Conservation (phyloP, 2,113 vertebrate genomes). For the Callithrix jacchus region DNA sequence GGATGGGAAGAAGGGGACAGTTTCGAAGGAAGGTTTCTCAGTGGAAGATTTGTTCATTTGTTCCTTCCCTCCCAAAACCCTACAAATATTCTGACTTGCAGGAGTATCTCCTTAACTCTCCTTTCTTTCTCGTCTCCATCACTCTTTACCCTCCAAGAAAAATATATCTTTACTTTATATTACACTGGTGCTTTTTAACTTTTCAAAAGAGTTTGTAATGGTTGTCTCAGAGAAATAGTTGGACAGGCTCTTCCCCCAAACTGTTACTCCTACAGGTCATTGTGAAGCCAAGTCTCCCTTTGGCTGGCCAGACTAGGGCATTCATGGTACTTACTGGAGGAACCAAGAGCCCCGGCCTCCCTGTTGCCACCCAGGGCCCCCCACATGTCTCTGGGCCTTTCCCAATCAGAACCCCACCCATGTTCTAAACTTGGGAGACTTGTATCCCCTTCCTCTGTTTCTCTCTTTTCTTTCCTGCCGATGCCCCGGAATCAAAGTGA, state of each 20-base stretch:
- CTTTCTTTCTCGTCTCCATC: not conserved
- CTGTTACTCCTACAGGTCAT: not conserved
- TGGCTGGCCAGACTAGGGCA: not conserved
- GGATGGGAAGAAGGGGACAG: not conserved
- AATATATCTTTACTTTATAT: not conserved
- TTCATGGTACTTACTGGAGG: not conserved
- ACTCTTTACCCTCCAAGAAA: not conserved
- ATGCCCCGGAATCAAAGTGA: fast-evolving
- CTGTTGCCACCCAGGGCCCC: not conserved
- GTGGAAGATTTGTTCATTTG: not conserved
- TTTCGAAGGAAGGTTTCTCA: not conserved
- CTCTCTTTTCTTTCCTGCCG: not conserved
- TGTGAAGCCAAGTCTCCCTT: not conserved
- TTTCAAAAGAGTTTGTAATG: not conserved
- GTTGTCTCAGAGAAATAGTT: not conserved
- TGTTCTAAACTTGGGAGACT: not conserved
- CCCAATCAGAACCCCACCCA: not conserved
- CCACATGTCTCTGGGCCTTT: not conserved
- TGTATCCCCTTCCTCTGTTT: not conserved
- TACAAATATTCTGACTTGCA: not conserved
- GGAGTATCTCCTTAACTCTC: not conserved
- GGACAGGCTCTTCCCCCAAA: not conserved
- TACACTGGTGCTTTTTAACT: not conserved
- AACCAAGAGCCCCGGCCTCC: not conserved
- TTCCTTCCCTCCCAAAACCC: not conserved